A percentile compares a stretch with the other conserved stretches of the same genome.
phyloP scores from a whole-genome alignment of 1,140 invertebrate genomes.

The Lasioglossum baleicum region DNA sequence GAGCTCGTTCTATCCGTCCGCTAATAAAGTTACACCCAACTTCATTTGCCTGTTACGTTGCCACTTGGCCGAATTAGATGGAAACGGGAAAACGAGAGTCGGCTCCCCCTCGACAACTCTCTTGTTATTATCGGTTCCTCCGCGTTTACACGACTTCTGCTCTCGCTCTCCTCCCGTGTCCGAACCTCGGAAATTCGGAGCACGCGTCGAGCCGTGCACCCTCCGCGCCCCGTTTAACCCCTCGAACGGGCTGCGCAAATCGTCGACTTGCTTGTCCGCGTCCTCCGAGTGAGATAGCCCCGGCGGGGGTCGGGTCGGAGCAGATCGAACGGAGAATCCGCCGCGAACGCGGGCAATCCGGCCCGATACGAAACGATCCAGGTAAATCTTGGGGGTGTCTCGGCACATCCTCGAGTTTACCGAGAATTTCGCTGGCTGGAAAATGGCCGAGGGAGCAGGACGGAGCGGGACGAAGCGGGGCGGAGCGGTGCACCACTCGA shows the following conservation, averaged over 20 bases:
- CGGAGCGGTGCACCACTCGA: not conserved
- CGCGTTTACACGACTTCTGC: no score
- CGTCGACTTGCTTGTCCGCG: conserved; percentile 40
- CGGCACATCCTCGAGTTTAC: conserved; percentile 10
- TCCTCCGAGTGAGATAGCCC: conserved; percentile 27
- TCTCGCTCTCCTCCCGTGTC: not conserved
- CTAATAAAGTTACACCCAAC: conserved; percentile 45
- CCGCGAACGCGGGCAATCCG: conserved; percentile 10
- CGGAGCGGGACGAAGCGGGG: conserved; percentile 6
- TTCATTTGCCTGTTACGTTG: conserved; percentile 43
- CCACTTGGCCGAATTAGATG: conserved; percentile 28
- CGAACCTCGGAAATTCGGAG: conserved; percentile 46
- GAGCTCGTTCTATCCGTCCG: not conserved
- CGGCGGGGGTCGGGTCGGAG: conserved; percentile 36
- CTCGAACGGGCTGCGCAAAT: conserved; percentile 42
- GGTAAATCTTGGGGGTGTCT: not conserved
- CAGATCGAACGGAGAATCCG: conserved; percentile 30
- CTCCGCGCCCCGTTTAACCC: conserved; percentile 39
- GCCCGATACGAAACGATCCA: not conserved
- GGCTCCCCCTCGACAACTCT: no score
- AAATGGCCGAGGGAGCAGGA: not conserved
- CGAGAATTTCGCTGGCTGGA: not conserved
- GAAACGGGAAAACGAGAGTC: no score
- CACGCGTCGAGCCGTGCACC: conserved; percentile 37
- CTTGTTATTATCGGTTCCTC: no score